Base-by-base conservation (phyloP, 2,888 invertebrate genomes). In the Anticlea derivata region DNA sequence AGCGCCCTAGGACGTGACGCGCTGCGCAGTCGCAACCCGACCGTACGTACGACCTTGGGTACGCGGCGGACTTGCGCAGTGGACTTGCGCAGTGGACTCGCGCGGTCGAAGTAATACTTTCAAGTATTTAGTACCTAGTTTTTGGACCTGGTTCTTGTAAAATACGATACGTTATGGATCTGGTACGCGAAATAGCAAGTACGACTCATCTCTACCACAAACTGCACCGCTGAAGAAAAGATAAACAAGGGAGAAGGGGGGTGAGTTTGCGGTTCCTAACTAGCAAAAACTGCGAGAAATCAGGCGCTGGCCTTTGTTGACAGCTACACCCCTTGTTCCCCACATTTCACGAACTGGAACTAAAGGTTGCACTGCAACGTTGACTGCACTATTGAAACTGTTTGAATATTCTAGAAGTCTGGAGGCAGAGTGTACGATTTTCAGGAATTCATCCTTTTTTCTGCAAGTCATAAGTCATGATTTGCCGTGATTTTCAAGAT, bases 231-330 rank as follows among this genome's bases (percentile, higher is more conserved):
- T 34, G 44, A 41, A 41, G 41, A 43, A 53, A 47, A 39, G 39
- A 48, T 27, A 43, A 39, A 45, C 40, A 41, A 53, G 27, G 24
- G 11, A 8, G 31, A n/a, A 0, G 43, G 12, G 6, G 50, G 13
- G 37, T 40, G 47, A 56, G 63, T 63, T 60, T 61, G 66, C 55
- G 46, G 63, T 61, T 55, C 46, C 64, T 68, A 68, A 68, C 66
- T 61, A 66, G 70, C 63, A 71, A 75, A 75, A 74, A 72, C 68
- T 61, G 59, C 38, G 38, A 64, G 61, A 70, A 68, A 68, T 71
- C 66, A 57, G 51, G 31, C 55, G 31, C 34, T 53, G 30, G 52
- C 50, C 38, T 46, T 38, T 49, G 52, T 53, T 58, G 49, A 55
- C 46, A 50, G 54, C 20, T 50, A 31, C 26, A 44, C 44, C 29